phyloP scores from a whole-genome alignment of 2,888 invertebrate genomes.

The Neria commutata region DNA sequence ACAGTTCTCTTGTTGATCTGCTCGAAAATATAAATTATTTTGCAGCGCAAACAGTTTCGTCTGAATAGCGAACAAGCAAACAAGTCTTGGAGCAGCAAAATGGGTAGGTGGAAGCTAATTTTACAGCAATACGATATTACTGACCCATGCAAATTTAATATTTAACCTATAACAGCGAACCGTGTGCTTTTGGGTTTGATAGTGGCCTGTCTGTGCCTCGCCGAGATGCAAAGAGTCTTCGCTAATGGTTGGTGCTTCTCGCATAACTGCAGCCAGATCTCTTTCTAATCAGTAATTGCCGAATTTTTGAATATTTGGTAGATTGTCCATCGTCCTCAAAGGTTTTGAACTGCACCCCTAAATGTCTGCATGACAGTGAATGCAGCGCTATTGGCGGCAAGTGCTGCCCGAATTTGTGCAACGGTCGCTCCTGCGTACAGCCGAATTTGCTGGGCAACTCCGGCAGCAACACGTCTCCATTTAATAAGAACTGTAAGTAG shows the following conservation, averaged over 20 bases:
- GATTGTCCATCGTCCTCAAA: constrained; percentile 71
- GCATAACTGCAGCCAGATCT: background rate
- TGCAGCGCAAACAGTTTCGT: constrained; percentile 19
- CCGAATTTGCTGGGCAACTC: constrained; percentile 57
- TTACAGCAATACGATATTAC: background rate
- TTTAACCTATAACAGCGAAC: constrained; percentile 26
- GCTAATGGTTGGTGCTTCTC: background rate
- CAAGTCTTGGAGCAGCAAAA: constrained; percentile 7
- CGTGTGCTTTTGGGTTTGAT: constrained; percentile 6
- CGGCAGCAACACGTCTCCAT: constrained; percentile 43
- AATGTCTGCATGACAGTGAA: constrained; percentile 71
- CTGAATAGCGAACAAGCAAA: constrained; percentile 22
- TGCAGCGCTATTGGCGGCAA: constrained; percentile 70
- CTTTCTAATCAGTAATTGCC: too few species aligned
- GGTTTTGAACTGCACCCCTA: constrained; percentile 72
- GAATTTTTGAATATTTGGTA: constrained; percentile 11
- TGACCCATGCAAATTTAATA: background rate
- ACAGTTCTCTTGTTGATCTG: too few species aligned
- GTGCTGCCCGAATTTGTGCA: constrained; percentile 75
- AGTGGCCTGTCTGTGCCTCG: constrained; percentile 2
- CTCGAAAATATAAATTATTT: background rate
- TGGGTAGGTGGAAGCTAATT: background rate
- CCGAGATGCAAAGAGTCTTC: too few species aligned
- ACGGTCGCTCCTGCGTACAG: constrained; percentile 70
- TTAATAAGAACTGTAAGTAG: constrained; percentile 61